These are phyloP conservation scores for Ictidomys tridecemlineatus DNA, from an alignment of 2,113 vertebrate species.

Conservation along the genomic window DNA sequence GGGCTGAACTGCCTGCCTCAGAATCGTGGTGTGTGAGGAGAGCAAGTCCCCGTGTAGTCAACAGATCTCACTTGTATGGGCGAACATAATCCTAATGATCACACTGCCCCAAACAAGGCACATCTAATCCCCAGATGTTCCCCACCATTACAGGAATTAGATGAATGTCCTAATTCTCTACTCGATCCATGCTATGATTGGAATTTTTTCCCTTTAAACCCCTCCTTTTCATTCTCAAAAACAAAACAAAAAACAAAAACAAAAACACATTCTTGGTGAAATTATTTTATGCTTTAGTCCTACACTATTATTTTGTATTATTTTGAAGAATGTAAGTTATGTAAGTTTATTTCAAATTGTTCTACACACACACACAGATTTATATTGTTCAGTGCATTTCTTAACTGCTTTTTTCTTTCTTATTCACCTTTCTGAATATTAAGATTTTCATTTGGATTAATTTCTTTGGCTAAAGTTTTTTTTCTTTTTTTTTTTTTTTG, in stretches of 20 bases:
- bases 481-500: neutral
- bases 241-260: neutral
- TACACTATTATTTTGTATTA: neutral
- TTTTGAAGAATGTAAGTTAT: neutral
- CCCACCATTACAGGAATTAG: neutral
- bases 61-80: neutral
- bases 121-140: neutral
- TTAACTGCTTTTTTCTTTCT: neutral
- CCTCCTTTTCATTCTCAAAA: neutral
- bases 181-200: neutral
- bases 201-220: neutral
- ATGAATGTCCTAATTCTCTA: neutral
- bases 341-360: neutral
- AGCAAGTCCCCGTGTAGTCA: neutral
- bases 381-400: neutral
- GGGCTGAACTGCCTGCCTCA: neutral
- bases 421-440: neutral
- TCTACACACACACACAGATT: neutral
- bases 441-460: neutral
- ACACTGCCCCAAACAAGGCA: neutral
- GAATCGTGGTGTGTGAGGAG: neutral
- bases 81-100: neutral
- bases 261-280: neutral
- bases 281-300: slow-evolving; percentile 33
- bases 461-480: neutral